Percentiles rank a stretch among this genome's conserved stretches.
Evolutionary conservation across 2,113 vertebrate genomes (phyloP).

Genomic region (Physeter macrocephalus): DNA sequence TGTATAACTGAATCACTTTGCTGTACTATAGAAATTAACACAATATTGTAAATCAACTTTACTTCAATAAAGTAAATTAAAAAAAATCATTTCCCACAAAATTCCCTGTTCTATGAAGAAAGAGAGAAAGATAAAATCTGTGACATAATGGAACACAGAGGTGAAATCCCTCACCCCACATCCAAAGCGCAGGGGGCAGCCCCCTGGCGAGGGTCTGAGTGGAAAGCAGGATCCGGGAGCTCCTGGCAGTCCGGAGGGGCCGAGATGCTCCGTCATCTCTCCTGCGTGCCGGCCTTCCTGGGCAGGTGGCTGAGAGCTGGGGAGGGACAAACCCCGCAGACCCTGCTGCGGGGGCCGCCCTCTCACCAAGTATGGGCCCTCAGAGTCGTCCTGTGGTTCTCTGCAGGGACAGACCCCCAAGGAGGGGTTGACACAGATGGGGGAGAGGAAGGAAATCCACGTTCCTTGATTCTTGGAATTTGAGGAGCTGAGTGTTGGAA

Average conservation of each 20-base stretch:
- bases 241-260: not conserved
- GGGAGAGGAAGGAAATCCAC: not conserved
- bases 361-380: not conserved
- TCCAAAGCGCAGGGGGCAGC: fast-evolving
- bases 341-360: not conserved
- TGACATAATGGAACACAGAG: too few relatives aligned
- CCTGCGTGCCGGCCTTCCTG: fast-evolving
- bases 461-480: fast-evolving
- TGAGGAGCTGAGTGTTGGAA: not conserved
- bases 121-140: not conserved
- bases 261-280: fast-evolving
- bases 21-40: not conserved
- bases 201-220: fast-evolving
- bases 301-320: not conserved
- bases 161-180: fast-evolving
- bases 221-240: not conserved
- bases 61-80: not conserved
- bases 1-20: not conserved
- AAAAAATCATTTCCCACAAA: not conserved
- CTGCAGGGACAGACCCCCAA: not conserved
- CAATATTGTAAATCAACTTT: too few relatives aligned
- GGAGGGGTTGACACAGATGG: not conserved
- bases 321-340: not conserved
- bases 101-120: not conserved
- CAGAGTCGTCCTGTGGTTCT: fast-evolving